Percentiles rank a stretch among this genome's conserved stretches.
Evolutionary conservation across 2,888 invertebrate species (phyloP).

Genomic region (Bombylius discolor): DNA sequence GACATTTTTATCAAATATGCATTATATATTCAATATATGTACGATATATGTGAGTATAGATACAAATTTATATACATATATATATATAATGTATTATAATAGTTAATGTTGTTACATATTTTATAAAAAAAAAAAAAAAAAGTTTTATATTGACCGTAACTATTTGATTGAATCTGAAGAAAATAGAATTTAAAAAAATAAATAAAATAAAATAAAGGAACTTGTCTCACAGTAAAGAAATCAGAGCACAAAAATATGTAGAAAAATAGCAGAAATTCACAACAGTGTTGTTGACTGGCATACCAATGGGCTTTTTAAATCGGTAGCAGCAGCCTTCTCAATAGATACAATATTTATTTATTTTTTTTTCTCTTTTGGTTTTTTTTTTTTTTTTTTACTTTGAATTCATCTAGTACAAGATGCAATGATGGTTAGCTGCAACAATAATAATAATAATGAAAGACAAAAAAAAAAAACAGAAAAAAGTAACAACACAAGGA

Average conservation of each 20-base stretch:
- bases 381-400: no score
- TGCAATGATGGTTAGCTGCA: no score
- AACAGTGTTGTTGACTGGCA: conserved; percentile 4
- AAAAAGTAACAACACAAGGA: no score
- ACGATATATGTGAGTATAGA: not conserved
- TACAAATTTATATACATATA: not conserved
- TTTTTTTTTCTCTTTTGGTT: no score
- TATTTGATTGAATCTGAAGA: conserved; percentile 6
- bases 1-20: not conserved
- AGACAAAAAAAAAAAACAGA: no score
- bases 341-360: no score
- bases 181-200: no score
- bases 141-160: conserved; percentile 1
- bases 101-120: no score
- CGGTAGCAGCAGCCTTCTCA: not conserved
- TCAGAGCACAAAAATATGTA: conserved; percentile 3
- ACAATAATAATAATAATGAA: no score
- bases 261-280: not conserved
- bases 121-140: no score
- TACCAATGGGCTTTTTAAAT: conserved; percentile 1
- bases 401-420: no score
- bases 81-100: not conserved
- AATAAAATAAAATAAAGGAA: not conserved
- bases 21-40: no score
- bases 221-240: conserved; percentile 6